Conservation (phyloP, 2,797 vertebrate genomes). For the Pygocentrus nattereri region DNA sequence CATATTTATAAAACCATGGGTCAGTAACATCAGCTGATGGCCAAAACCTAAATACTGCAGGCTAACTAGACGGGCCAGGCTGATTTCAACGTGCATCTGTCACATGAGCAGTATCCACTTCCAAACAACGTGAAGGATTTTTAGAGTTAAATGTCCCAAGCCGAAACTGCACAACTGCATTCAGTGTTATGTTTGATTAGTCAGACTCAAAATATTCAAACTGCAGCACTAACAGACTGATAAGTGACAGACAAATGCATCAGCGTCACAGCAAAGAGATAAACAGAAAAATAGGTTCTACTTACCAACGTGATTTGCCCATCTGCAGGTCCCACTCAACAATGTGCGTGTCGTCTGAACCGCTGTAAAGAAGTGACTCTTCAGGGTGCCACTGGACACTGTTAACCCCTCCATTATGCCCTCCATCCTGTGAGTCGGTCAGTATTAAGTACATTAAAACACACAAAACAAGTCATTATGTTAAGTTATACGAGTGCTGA, state of each 20-base stretch:
- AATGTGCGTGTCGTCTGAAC: conserved; percentile 95
- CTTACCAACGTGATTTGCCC: conserved; percentile 92
- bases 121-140: not conserved
- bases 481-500: too few species aligned
- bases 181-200: not conserved
- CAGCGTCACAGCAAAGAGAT: not conserved
- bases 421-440: conserved; percentile 82
- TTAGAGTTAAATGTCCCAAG: too few species aligned
- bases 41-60: too few species aligned
- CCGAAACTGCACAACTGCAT: too few species aligned
- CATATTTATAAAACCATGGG: too few species aligned
- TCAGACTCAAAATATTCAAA: not conserved
- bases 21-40: too few species aligned
- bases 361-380: conserved; percentile 91
- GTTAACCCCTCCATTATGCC: conserved; percentile 90
- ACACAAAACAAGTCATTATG: not conserved
- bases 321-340: conserved; percentile 95
- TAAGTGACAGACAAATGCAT: not conserved
- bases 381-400: conserved; percentile 95
- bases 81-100: not conserved
- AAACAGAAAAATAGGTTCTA: not conserved
- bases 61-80: too few species aligned
- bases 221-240: not conserved
- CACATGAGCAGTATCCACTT: not conserved
- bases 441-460: not conserved